These are phyloP conservation scores for Drosophila mimetica DNA, from an alignment of 2,888 invertebrate species.

Conservation along the genomic window DNA sequence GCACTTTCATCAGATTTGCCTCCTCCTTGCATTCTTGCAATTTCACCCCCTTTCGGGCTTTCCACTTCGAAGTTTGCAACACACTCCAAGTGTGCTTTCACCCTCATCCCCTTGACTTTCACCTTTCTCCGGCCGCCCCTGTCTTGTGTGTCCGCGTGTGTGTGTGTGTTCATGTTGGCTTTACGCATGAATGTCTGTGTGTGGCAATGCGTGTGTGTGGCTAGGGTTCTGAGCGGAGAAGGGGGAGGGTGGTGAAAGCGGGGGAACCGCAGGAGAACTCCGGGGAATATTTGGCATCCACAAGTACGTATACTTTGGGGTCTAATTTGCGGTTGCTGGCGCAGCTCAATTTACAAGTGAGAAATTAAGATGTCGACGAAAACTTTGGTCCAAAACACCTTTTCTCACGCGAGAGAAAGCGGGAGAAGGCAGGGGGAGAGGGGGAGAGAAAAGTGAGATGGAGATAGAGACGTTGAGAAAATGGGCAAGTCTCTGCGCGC, in stretches of 20 bases:
- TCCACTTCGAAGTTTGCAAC: conserved; percentile 45
- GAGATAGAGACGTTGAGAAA: conserved; percentile 1
- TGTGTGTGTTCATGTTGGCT: conserved; percentile 38
- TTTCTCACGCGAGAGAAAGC: conserved; percentile 16
- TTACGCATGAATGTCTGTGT: conserved; percentile 43
- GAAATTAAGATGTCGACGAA: conserved; percentile 78
- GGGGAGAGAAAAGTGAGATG: not conserved
- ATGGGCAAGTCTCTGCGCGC: conserved; percentile 58
- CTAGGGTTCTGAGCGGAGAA: not conserved
- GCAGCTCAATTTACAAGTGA: conserved; percentile 78
- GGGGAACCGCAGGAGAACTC: conserved; percentile 15
- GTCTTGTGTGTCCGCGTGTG: conserved; percentile 4
- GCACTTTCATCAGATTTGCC: not conserved
- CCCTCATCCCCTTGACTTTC: not conserved
- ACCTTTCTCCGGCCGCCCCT: not conserved
- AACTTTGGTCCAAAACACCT: conserved; percentile 68
- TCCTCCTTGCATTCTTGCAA: not conserved
- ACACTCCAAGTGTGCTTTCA: conserved; percentile 35
- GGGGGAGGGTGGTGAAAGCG: not conserved
- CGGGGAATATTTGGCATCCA: conserved; percentile 65
- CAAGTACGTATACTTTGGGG: conserved; percentile 77
- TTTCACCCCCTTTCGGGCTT: not conserved
- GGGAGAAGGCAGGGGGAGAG: not conserved
- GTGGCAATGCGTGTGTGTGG: conserved; percentile 24
- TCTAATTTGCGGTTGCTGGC: conserved; percentile 77